phyloP scores from a whole-genome alignment of 2,113 vertebrate species.

The Pantherophis guttatus region DNA sequence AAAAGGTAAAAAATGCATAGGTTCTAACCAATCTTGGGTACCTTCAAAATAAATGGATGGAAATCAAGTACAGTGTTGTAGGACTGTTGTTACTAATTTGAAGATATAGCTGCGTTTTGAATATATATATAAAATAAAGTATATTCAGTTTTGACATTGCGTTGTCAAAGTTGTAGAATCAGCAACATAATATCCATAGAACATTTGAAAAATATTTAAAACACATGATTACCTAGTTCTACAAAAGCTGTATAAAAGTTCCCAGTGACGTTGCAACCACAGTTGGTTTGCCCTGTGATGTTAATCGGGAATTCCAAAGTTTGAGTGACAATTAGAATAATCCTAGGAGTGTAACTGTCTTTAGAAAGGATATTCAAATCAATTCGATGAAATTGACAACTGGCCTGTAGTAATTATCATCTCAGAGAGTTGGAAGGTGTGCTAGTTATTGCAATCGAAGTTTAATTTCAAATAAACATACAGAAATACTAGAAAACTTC shows the following conservation, averaged over 20 bases:
- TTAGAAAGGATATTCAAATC: not conserved
- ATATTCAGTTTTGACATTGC: not conserved
- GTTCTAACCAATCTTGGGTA: not conserved
- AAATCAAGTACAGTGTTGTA: not conserved
- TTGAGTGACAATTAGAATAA: not conserved
- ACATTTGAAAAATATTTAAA: not conserved
- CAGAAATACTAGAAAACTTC: not conserved
- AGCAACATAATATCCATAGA: not conserved
- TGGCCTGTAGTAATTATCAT: not conserved
- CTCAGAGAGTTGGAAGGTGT: not conserved
- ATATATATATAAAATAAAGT: accelerated
- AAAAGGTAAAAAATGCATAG: not conserved
- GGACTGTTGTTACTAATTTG: not conserved
- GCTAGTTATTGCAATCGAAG: not conserved
- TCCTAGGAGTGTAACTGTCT: not conserved
- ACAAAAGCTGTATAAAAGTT: not conserved
- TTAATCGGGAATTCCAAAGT: constrained; percentile 4
- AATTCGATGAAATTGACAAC: not conserved
- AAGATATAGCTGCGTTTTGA: not conserved
- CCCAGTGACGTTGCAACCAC: not conserved
- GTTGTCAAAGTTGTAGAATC: not conserved
- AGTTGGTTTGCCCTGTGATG: not conserved
- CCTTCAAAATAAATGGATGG: not conserved
- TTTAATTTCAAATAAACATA: not conserved
- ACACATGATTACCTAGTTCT: not conserved